A percentile compares a stretch with the other conserved stretches of the same genome.
phyloP scores from a whole-genome alignment of 2,797 vertebrate genomes.

The Chrosomus eos region DNA sequence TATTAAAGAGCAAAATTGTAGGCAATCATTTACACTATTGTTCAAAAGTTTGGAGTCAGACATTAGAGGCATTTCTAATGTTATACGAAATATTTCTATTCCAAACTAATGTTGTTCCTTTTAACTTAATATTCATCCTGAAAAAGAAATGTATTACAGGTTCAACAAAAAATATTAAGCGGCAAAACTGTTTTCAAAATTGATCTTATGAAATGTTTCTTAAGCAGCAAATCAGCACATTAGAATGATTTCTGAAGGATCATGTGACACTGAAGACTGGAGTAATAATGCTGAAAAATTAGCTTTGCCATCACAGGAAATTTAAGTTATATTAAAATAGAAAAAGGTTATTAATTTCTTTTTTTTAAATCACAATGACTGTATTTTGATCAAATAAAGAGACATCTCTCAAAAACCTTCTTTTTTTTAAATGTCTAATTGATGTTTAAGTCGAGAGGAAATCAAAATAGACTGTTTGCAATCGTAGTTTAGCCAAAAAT shows the following conservation, averaged over 20 bases:
- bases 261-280: neutral
- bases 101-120: neutral
- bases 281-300: neutral
- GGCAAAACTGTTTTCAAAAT: neutral
- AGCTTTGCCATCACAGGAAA: neutral
- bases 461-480: neutral
- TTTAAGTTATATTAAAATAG: too few relatives aligned
- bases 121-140: neutral
- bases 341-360: neutral
- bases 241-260: neutral
- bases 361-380: neutral
- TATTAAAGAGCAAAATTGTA: neutral
- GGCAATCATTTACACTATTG: neutral
- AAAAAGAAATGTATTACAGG: neutral
- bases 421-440: neutral
- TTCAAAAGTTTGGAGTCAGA: neutral
- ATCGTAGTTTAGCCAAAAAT: neutral
- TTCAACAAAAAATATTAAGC: neutral
- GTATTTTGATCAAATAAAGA: neutral
- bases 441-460: neutral
- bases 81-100: neutral
- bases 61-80: neutral
- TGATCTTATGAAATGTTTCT: neutral
- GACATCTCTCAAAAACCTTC: neutral
- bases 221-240: neutral